A percentile compares a stretch with the other conserved stretches of the same genome.
phyloP scores from a whole-genome alignment of 2,113 vertebrate species.

The Chaetodon auriga region DNA sequence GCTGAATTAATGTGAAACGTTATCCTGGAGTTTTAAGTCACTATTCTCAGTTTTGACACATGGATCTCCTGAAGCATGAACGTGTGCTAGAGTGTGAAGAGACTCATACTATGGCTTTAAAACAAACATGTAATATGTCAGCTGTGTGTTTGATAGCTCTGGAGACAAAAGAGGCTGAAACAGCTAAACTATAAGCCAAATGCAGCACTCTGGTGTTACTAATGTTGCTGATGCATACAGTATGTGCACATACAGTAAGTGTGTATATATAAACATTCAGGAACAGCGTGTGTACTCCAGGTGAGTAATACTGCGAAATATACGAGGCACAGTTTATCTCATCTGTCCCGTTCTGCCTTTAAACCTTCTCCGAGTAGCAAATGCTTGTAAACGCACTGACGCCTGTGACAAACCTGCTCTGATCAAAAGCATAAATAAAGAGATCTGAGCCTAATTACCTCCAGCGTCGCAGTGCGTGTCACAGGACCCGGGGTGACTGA shows the following conservation, averaged over 20 bases:
- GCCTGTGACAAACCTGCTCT: slow-evolving; percentile 1
- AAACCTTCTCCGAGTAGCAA: slow-evolving; percentile 18
- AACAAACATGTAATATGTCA: background rate
- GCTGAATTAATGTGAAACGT: background rate
- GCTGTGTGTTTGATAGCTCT: background rate
- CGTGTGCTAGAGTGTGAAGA: background rate
- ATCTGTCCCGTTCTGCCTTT: slow-evolving; percentile 23
- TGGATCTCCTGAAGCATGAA: too few relatives aligned
- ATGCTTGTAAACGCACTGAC: slow-evolving; percentile 37
- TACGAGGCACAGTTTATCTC: background rate
- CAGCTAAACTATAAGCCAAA: background rate
- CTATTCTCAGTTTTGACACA: background rate
- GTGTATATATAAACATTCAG: background rate
- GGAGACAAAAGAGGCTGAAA: background rate
- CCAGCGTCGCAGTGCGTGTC: background rate
- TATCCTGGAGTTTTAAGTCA: background rate
- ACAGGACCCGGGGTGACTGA: background rate
- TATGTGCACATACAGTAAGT: background rate
- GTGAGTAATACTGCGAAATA: slow-evolving; percentile 13
- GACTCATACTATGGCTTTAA: background rate
- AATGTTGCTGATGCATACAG: background rate
- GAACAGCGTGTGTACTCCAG: background rate
- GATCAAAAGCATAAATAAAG: slow-evolving; percentile 11
- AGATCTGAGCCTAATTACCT: slow-evolving; percentile 24
- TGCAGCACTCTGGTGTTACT: too few relatives aligned